Evolutionary conservation across 1,140 invertebrate species (phyloP), one percentile per base, ranked within the genome.

Genomic region (Procambarus clarkii): DNA sequence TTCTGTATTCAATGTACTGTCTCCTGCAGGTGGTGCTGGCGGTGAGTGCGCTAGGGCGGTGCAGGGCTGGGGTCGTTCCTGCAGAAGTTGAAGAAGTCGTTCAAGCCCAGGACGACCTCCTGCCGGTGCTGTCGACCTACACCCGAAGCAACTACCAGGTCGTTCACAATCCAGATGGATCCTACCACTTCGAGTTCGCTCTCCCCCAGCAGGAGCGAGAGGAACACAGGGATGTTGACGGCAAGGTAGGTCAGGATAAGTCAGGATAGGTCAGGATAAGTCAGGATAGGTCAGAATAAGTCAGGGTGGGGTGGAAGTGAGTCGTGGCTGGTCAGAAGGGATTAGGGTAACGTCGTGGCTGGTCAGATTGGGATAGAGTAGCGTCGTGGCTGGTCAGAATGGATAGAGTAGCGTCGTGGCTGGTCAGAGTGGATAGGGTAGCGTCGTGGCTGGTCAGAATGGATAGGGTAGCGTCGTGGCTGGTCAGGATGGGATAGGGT

Each of bases 151-250:
- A 88, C 77, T 50, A 54, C 11, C 44, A 88, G 44, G 44, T 80
- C 13, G 5, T 69, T 11, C 76, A 54, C 34, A 34, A 54, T 11
- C 77, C 86, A 13, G 86, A 88, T 34, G 86, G 86, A 0, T 48
- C 54, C 18, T 88, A 88, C 45, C 13, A 46, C 50, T 88, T 88
- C 60, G 60, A 77, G 58, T 88, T 88, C 78, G 64, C 86, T 8
- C 86, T 80, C 54, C 86, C 86, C 7, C 86, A 88, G 77, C 86
- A 88, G 34, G 24, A 54, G 15, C 58, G 86, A 45, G 13, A 54
- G 0, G 86, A 88, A 18, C 24, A 88, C 34, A 60, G 86, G 54
- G 77, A 88, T 45, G 54, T 58, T 8, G 34, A 80, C 69, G 86
- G 86, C 34, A 88, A 80, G 86, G 86, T 88, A 60, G 21, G 77